Evolutionary conservation across 2,113 vertebrate genomes (phyloP).

Genomic region (Abramis brama): DNA sequence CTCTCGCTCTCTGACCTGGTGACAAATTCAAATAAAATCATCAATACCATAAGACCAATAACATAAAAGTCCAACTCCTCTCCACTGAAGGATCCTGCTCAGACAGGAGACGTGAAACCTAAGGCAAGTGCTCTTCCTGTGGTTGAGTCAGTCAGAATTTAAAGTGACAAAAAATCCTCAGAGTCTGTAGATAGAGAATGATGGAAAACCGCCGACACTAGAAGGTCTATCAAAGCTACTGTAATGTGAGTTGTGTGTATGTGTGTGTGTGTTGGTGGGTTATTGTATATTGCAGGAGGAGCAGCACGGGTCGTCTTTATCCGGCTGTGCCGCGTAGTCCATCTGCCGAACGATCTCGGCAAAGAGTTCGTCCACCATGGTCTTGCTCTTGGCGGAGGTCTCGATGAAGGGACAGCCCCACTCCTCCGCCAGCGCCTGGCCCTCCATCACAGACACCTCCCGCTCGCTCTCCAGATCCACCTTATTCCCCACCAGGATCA

Average conservation of each 20-base stretch:
- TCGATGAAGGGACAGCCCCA: conserved; percentile 99
- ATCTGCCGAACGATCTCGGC: conserved; percentile 99
- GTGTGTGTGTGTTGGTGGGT: conserved; percentile 61
- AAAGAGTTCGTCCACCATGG: conserved; percentile 99
- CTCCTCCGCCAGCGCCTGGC: conserved; percentile 94
- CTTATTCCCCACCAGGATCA: conserved; percentile 98
- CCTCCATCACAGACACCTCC: conserved; percentile 92
- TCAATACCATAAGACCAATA: conserved; percentile 10
- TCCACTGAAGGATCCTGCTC: not conserved
- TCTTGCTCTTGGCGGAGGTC: conserved; percentile 99
- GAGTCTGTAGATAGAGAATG: not conserved
- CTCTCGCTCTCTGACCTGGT: not conserved
- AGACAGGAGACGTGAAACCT: not conserved
- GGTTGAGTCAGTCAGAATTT: not conserved
- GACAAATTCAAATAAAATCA: conserved; percentile 20
- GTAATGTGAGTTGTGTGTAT: conserved; percentile 38
- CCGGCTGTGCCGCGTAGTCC: conserved; percentile 98
- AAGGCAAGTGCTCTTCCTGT: conserved; percentile 28
- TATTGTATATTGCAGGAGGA: conserved; percentile 99
- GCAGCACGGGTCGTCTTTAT: conserved; percentile 98
- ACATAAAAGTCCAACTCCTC: not conserved
- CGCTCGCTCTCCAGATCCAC: conserved; percentile 98
- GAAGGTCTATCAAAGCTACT: conserved; percentile 20
- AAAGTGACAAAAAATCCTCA: conserved; percentile 47
- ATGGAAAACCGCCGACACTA: not conserved